phyloP scores from a whole-genome alignment of 2,888 invertebrate genomes.

The Keiferia lycopersicella region DNA sequence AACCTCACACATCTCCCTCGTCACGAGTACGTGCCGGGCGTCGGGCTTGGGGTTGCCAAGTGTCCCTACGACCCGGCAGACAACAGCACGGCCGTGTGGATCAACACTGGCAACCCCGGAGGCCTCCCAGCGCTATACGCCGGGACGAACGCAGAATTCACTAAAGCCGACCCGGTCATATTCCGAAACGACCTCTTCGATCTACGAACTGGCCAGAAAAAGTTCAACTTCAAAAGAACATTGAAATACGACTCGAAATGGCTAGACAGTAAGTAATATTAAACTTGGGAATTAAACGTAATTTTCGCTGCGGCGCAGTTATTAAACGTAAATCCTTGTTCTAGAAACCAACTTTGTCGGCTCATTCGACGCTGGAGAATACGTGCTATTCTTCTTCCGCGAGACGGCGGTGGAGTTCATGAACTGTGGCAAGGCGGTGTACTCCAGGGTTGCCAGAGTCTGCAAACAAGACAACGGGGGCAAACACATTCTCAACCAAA shows the following conservation, averaged over 20 bases:
- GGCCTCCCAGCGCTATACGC: conserved; percentile 85
- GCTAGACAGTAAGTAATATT: conserved; percentile 84
- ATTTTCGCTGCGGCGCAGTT: neutral
- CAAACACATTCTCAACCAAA: conserved; percentile 83
- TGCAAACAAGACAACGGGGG: conserved; percentile 87
- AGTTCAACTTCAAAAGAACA: conserved; percentile 84
- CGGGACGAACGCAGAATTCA: conserved; percentile 87
- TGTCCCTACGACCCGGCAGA: conserved; percentile 88
- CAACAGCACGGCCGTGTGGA: conserved; percentile 88
- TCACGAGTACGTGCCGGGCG: conserved; percentile 83
- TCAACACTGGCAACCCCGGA: conserved; percentile 85
- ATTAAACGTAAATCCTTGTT: conserved; percentile 41
- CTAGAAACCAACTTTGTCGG: conserved; percentile 88
- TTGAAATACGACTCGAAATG: conserved; percentile 87
- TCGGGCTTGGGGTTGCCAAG: conserved; percentile 85
- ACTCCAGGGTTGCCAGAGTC: conserved; percentile 87
- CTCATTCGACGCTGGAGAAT: conserved; percentile 85
- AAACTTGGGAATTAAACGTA: neutral
- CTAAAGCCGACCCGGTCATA: conserved; percentile 87
- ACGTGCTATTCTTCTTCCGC: conserved; percentile 87
- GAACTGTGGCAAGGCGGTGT: conserved; percentile 86
- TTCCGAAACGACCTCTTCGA: conserved; percentile 85
- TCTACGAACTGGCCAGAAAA: conserved; percentile 80
- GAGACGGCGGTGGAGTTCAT: conserved; percentile 86
- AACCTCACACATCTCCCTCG: conserved; percentile 80